These are phyloP conservation scores for Fratercula arctica DNA, from an alignment of 2,797 vertebrate genomes.

Conservation along the genomic window DNA sequence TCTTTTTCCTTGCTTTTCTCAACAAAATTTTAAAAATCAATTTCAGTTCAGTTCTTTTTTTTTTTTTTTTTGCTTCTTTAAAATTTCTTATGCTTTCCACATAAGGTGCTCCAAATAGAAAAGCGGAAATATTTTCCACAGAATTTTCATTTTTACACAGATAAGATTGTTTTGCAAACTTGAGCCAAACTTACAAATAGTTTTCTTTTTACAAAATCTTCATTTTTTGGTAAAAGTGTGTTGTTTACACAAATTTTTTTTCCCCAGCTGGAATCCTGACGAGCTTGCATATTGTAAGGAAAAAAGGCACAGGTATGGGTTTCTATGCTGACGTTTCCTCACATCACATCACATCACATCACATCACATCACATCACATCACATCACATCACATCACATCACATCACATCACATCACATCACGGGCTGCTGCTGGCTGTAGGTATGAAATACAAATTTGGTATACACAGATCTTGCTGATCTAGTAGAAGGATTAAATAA, in stretches of 20 bases:
- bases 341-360: no score
- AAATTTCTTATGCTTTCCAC: not conserved
- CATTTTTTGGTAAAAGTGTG: not conserved
- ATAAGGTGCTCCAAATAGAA: not conserved
- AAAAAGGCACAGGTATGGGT: not conserved
- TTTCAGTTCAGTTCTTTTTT: not conserved
- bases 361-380: no score
- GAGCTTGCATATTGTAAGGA: not conserved
- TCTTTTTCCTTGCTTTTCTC: not conserved
- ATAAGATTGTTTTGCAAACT: not conserved
- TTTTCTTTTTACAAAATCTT: not conserved
- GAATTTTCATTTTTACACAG: conserved; percentile 1
- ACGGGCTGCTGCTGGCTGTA: not conserved
- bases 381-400: no score
- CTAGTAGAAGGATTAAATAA: conserved; percentile 21
- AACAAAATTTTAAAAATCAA: not conserved
- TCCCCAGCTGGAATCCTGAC: not conserved
- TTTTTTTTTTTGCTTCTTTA: not conserved
- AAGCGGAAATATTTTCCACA: not conserved
- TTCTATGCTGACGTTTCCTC: conserved; percentile 18
- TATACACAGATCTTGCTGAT: conserved; percentile 7
- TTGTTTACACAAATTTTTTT: not conserved
- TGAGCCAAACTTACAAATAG: not conserved
- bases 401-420: no score
- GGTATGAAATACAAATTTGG: not conserved